Conservation (phyloP, 35 echinoderm and acorn worm genomes). For the Apostichopus californicus region DNA sequence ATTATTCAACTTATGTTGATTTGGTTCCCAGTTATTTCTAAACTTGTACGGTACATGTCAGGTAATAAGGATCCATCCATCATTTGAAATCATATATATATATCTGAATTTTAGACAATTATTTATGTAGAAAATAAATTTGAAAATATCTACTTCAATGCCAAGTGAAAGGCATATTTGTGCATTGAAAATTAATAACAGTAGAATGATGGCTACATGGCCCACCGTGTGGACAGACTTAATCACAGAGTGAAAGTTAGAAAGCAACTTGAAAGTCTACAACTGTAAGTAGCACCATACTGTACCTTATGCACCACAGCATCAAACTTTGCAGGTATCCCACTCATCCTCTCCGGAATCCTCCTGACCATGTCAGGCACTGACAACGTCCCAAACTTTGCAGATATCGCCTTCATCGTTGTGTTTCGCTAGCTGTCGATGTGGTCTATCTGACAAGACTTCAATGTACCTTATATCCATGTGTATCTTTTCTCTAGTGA, state of each 20-base stretch:
- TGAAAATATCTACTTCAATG: too few relatives aligned
- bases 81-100: too few relatives aligned
- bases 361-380: conserved; percentile 52
- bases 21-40: not conserved
- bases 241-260: too few relatives aligned
- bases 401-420: conserved; percentile 53
- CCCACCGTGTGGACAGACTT: too few relatives aligned
- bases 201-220: too few relatives aligned
- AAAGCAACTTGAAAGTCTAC: too few relatives aligned
- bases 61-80: too few relatives aligned
- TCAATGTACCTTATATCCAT: not conserved
- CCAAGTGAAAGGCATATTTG: too few relatives aligned
- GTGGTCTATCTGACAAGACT: not conserved
- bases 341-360: conserved; percentile 69
- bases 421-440: not conserved
- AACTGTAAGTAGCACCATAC: not conserved
- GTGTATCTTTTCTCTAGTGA: not conserved
- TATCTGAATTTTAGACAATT: too few relatives aligned
- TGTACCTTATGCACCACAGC: conserved; percentile 80
- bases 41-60: not conserved
- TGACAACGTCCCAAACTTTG: conserved; percentile 79
- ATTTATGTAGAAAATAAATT: too few relatives aligned
- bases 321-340: conserved; percentile 71
- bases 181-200: too few relatives aligned
- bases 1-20: too few relatives aligned